These are phyloP conservation scores for Drosophila sordidula DNA, from an alignment of 2,888 invertebrate species.

Conservation along the genomic window DNA sequence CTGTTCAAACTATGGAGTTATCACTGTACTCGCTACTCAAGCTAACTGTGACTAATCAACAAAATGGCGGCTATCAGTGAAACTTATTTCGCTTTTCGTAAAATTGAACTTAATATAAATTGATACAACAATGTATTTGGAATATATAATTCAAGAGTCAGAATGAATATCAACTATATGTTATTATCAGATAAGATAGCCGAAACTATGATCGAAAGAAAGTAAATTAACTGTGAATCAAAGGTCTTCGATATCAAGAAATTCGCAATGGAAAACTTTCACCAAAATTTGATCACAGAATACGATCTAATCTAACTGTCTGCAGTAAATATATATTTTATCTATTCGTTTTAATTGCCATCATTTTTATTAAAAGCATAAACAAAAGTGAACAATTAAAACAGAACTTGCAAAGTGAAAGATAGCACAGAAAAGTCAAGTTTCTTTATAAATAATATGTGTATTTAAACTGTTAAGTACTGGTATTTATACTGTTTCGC, in stretches of 20 bases:
- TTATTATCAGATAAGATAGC: neutral
- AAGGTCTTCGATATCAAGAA: too few species aligned
- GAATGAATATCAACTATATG: neutral
- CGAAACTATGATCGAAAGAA: neutral
- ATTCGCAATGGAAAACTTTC: neutral
- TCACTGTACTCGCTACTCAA: conserved; percentile 33
- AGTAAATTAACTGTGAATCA: neutral
- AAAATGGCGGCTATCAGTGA: conserved; percentile 10
- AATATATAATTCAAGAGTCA: neutral
- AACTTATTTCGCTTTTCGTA: neutral
- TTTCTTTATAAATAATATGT: conserved; percentile 20
- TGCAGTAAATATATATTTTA: neutral
- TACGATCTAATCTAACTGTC: neutral
- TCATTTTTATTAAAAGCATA: conserved; percentile 19
- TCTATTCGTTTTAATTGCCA: conserved; percentile 3
- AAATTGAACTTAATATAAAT: too few species aligned
- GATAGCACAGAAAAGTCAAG: conserved; percentile 18
- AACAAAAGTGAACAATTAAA: conserved; percentile 17
- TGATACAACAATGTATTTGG: neutral
- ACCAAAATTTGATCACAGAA: neutral
- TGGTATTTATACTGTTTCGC: conserved; percentile 3
- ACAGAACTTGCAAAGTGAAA: neutral
- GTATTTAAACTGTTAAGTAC: conserved; percentile 17
- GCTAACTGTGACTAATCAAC: conserved; percentile 3
- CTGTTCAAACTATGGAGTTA: conserved; percentile 6